A percentile compares a stretch with the other conserved stretches of the same genome.
These are phyloP conservation scores for silkworm (Bombyx mori) DNA, from an alignment of 1,140 invertebrate genomes.

Conservation along the genomic window ASM3026992v2 NC_085107.1:3240501-3241000, in stretches of 20 bases:
- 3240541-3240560: no score
- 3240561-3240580: no score
- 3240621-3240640: no score
- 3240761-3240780: background rate
- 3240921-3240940: slow-evolving; percentile 2
- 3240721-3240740: background rate
- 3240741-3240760: background rate
- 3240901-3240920: background rate
- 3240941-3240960: slow-evolving; percentile 4
- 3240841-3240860: background rate
- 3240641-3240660: background rate
- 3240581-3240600: no score
- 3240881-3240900: background rate
- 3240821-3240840: no score
- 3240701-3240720: background rate
- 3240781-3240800: no score
- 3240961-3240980: background rate
- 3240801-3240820: no score
- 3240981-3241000: background rate
- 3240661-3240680: background rate
- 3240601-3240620: no score
- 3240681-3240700: background rate
- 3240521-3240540: no score
- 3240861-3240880: background rate
- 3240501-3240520: no score